Evolutionary conservation across 2,113 vertebrate species (phyloP), one percentile per base, ranked within the genome.

Genomic region (Pachycephala philippinensis): DNA sequence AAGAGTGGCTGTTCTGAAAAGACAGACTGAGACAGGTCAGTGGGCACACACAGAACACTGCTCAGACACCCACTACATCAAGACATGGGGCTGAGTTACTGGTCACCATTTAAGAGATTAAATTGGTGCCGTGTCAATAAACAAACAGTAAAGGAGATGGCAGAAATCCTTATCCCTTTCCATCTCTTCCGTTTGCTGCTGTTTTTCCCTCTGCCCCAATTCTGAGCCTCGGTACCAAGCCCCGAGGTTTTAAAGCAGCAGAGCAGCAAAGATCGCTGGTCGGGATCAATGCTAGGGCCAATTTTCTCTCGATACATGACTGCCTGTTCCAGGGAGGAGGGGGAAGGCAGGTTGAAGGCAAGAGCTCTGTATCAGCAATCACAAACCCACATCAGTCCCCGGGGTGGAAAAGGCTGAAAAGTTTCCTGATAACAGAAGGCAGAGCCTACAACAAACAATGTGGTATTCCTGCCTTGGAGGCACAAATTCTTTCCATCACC

Each of bases 401-500:
- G 20, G 81, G 90, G 72, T 65, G 31, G n/a, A 42, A 94, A 82
- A 85, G 40, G 59, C 75, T 90, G 68, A 49, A 47, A 83, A 87
- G 68, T 90, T 92, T 89, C 92, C 82, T 74, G 88, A 93, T 91
- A 96, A 89, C 31, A n/a, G 24, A 39, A 65, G 77, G 93, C 63
- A 86, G 78, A 92, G 81, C 94, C 91, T 88, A 82, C 95, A 86
- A 91, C 90, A 94, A 90, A 94, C 85, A 74, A 24, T 11, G 53
- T 61, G 85, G 85, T 92, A 95, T 96, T 96, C 91, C 77, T 95
- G 94, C 93, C 96, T 70, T 45, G 88, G 83, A 96, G 96, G 91
- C 75, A 95, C 57, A 53, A 88, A 91, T 93, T 94, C 90, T 95
- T 57, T 91, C 53, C 63, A 74, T 87, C 91, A 89, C 45, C 87